A percentile compares a stretch with the other conserved stretches of the same genome.
These are phyloP conservation scores for Megalonaias nervosa DNA, from an alignment of 1,140 invertebrate species.

Conservation along the genomic window DNA sequence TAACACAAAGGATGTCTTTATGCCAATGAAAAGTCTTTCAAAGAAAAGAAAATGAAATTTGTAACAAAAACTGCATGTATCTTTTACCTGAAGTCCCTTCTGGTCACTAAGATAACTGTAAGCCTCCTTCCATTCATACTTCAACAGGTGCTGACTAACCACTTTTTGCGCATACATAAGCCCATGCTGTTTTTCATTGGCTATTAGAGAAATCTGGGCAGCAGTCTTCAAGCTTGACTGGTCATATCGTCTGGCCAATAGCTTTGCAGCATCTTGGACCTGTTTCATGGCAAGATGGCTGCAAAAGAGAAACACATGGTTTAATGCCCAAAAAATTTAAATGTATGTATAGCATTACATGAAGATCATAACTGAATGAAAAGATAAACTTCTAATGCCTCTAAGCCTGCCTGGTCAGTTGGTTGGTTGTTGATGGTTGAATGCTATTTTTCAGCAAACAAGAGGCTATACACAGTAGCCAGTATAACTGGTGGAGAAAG, in stretches of 20 bases:
- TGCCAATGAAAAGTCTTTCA: not conserved
- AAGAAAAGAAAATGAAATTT: no score
- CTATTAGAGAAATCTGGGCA: slow-evolving; percentile 59
- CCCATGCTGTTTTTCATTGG: slow-evolving; percentile 58
- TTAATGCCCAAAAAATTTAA: not conserved
- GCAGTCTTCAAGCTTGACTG: slow-evolving; percentile 60
- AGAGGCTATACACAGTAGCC: no score
- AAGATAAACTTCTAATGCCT: not conserved
- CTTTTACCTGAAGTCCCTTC: slow-evolving; percentile 51
- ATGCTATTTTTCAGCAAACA: no score
- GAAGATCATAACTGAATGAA: not conserved
- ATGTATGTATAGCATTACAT: not conserved
- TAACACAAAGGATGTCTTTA: not conserved
- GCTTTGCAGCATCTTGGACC: slow-evolving; percentile 61
- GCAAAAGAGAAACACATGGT: slow-evolving; percentile 19
- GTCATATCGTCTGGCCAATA: slow-evolving; percentile 55
- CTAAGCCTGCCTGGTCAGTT: no score
- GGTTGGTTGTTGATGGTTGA: no score
- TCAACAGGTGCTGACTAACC: slow-evolving; percentile 50
- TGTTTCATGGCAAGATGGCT: slow-evolving; percentile 66
- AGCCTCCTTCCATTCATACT: slow-evolving; percentile 74
- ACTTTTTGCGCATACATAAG: slow-evolving; percentile 57
- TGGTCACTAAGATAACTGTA: slow-evolving; percentile 54
- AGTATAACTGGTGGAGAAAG: no score
- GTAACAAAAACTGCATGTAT: not conserved